Conservation (phyloP, 2,888 invertebrate species). For the Orthosia gracilis region DNA sequence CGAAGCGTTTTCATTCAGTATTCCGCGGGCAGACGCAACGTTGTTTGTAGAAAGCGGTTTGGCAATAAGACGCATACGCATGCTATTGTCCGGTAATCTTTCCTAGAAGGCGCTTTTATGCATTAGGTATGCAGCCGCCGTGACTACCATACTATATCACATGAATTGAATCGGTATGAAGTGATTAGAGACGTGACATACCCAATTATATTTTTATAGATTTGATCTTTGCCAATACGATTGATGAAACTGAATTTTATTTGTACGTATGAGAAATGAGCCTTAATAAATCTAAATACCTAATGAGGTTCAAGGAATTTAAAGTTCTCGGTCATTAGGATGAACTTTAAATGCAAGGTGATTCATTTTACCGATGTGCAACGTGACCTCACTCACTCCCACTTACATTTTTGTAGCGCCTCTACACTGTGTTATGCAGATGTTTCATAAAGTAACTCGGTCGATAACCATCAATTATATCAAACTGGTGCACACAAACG, state of each 20-base stretch:
- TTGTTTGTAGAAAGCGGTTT: conserved; percentile 90
- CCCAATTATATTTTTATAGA: conserved; percentile 43
- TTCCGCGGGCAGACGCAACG: conserved; percentile 78
- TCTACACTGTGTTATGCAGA: conserved; percentile 61
- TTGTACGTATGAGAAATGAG: not conserved
- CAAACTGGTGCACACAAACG: conserved; percentile 63
- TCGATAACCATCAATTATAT: conserved; percentile 64
- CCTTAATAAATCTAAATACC: not conserved
- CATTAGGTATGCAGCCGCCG: conserved; percentile 80
- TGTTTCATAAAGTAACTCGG: conserved; percentile 64
- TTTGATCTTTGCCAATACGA: conserved; percentile 16
- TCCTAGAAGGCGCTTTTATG: conserved; percentile 87
- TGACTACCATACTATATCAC: conserved; percentile 80
- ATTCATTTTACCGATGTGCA: conserved; percentile 76
- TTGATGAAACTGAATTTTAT: not conserved
- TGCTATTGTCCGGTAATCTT: conserved; percentile 89
- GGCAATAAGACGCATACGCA: conserved; percentile 87
- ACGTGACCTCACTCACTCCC: conserved; percentile 77
- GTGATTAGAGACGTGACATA: conserved; percentile 52
- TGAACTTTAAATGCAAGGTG: conserved; percentile 82
- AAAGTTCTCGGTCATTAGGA: conserved; percentile 81
- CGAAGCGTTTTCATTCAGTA: conserved; percentile 79
- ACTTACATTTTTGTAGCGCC: conserved; percentile 70
- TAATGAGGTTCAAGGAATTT: conserved; percentile 46
- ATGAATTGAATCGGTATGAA: conserved; percentile 55